These are phyloP conservation scores for Drepana falcataria DNA, from an alignment of 2,888 invertebrate genomes.

Conservation along the genomic window DNA sequence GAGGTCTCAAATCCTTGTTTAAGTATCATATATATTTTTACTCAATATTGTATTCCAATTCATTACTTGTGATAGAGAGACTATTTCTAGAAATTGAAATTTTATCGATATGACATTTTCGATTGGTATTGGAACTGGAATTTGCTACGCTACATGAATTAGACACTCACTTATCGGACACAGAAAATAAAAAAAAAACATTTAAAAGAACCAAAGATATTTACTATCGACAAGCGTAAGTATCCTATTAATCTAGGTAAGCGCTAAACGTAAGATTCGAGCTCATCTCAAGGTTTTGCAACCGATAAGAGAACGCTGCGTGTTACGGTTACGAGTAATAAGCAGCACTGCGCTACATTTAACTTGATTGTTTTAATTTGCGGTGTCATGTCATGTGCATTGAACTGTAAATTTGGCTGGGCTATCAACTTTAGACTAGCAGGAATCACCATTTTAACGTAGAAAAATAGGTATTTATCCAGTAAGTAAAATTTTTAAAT, in stretches of 20 bases:
- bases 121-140: too few species aligned
- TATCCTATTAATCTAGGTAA: slow-evolving; percentile 63
- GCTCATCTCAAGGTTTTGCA: slow-evolving; percentile 54
- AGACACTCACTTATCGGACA: too few species aligned
- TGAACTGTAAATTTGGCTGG: neutral
- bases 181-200: too few species aligned
- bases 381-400: neutral
- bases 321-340: slow-evolving; percentile 18
- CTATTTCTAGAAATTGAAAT: too few species aligned
- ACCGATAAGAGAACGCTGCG: slow-evolving; percentile 50
- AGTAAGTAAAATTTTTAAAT: too few species aligned
- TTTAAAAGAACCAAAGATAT: neutral
- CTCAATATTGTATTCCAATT: too few species aligned
- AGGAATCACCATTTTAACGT: too few species aligned
- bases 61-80: too few species aligned
- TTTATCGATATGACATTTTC: too few species aligned
- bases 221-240: slow-evolving; percentile 26
- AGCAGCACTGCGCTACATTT: slow-evolving; percentile 7
- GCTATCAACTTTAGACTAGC: neutral
- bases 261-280: slow-evolving; percentile 36
- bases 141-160: too few species aligned
- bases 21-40: too few species aligned
- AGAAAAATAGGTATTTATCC: too few species aligned
- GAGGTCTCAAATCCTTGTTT: neutral
- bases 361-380: neutral